Evolutionary conservation across 2,888 invertebrate species (phyloP), one percentile per base, ranked within the genome.

Genomic region (Heliconius cydno): DNA sequence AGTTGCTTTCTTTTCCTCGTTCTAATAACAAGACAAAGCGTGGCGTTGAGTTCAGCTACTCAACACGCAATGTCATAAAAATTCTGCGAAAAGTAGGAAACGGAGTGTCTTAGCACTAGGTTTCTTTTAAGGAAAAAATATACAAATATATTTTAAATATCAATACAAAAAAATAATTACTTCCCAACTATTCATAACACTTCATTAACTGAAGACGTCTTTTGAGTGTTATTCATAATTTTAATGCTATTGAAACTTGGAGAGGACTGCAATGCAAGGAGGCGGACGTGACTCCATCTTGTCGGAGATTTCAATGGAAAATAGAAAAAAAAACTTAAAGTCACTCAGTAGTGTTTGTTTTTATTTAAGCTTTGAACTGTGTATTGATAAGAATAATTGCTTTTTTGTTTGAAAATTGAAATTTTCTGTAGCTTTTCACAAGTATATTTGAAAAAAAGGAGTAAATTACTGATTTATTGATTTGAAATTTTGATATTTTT

Each of bases 121-220:
- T 1, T 7, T 0, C 9, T 57, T 22, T 57, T 6, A 57, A 57
- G 22, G 6, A 22, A 65, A 65, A 65, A 65, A 25, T 25, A 28
- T 15, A 15, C 1, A 12, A 15, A 41, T 41, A n/a, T 12, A 70
- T 12, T 68, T 12, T 15, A 34, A 34, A 60, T 25, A 5, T 13
- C 19, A 38, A n/a, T 73, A 34, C 30, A 57, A 60, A 41, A 41
- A 57, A 30, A 38, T 73, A 72, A 57, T 57, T 57, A 30, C 30
- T 72, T 72, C 12, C 15, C 1, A 57, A 38, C 13, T 60, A 73
- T 60, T 73, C 57, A 34, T 30, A 57, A 60, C 57, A 73, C 73
- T 60, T 73, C 73, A 73, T 73, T 73, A 73, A n/a, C 34, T 60
- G 73, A 7, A 57, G 72, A 73, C 34, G 73, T 38, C 60, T 60